Percentiles rank a stretch among this genome's conserved stretches.
Conservation (phyloP, 2,888 invertebrate species). For the Hyposoter didymator region DNA sequence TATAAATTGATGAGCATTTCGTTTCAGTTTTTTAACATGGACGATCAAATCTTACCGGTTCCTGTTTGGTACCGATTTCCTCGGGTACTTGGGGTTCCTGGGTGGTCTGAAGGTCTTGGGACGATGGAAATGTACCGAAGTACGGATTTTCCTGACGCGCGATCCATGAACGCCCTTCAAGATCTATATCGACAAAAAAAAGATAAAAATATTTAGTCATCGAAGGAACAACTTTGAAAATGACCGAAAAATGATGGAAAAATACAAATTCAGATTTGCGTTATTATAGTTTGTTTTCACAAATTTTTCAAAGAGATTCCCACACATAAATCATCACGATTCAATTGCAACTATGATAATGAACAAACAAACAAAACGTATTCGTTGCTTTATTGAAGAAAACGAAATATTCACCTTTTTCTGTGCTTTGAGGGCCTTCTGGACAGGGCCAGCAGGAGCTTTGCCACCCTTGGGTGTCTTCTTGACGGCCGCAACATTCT, state of each 20-base stretch:
- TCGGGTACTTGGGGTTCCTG: conserved; percentile 97
- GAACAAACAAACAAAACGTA: neutral
- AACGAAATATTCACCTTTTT: conserved; percentile 89
- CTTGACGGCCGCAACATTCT: conserved; percentile 84
- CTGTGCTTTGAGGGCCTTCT: conserved; percentile 93
- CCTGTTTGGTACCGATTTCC: conserved; percentile 96
- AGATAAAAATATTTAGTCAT: conserved; percentile 45
- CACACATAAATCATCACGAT: conserved; percentile 74
- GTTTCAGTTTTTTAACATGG: neutral
- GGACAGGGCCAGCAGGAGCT: conserved; percentile 86
- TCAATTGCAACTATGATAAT: neutral
- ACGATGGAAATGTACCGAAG: conserved; percentile 97
- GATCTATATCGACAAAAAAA: conserved; percentile 86
- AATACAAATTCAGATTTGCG: conserved; percentile 32
- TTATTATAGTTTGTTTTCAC: conserved; percentile 56
- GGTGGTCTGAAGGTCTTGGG: conserved; percentile 97
- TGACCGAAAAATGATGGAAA: neutral
- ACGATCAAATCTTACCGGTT: conserved; percentile 88
- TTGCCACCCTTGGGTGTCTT: conserved; percentile 84
- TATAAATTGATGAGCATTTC: no score
- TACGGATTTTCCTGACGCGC: conserved; percentile 95
- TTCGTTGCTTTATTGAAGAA: neutral
- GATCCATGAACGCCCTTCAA: conserved; percentile 96
- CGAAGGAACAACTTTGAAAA: neutral
- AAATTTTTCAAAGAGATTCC: conserved; percentile 77